Conservation (phyloP, 2,888 invertebrate species). For the Strigamia maritima region DNA sequence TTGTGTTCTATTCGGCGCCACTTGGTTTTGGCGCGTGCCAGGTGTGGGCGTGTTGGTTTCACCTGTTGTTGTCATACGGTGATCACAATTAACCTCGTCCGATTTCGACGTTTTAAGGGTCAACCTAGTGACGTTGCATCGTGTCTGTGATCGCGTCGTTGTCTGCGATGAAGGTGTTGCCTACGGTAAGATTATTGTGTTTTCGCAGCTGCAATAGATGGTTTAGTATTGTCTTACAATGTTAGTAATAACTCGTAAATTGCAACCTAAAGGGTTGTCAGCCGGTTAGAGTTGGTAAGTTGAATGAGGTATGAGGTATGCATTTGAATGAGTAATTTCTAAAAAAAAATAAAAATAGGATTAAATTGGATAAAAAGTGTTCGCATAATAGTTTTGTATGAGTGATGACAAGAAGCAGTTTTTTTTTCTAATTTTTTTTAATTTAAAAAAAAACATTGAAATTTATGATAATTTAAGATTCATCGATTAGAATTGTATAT, state of each 20-base stretch:
- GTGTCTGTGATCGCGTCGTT: not conserved
- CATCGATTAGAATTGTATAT: not conserved
- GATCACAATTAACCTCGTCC: not conserved
- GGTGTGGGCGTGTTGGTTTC: constrained; percentile 19
- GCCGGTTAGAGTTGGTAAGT: not conserved
- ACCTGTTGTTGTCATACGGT: not conserved
- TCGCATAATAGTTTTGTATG: too few species aligned
- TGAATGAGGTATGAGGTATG: not conserved
- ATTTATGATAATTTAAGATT: too few species aligned
- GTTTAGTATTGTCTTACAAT: not conserved
- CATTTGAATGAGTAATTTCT: not conserved
- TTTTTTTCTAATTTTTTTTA: not conserved
- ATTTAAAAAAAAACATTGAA: too few species aligned
- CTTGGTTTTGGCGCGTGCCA: constrained; percentile 23
- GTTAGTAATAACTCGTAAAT: not conserved
- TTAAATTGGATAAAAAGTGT: too few species aligned
- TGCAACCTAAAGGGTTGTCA: not conserved
- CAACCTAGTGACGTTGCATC: not conserved
- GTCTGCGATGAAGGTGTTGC: constrained; percentile 2
- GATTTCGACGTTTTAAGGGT: not conserved
- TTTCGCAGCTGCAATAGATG: not conserved
- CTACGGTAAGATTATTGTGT: not conserved
- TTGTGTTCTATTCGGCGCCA: constrained; percentile 11
- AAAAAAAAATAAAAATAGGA: not conserved
- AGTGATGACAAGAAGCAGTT: not conserved